Evolutionary conservation across 1,140 invertebrate genomes (phyloP), one percentile per base, ranked within the genome.

Genomic region (Kradibia gibbosae): DNA sequence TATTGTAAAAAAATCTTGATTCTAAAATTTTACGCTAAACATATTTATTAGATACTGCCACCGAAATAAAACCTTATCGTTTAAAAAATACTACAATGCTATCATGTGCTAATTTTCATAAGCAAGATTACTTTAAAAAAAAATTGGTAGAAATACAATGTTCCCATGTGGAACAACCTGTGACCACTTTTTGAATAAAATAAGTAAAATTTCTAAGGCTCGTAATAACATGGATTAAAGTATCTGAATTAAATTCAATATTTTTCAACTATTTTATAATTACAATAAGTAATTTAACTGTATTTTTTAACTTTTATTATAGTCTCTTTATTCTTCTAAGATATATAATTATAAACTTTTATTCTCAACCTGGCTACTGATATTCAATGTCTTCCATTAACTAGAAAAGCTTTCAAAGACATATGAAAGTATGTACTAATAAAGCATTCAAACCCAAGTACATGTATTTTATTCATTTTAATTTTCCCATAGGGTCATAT

Each of bases 1-100:
- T 67, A 67, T 67, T 67, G 22, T 67, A 67, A 67, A 67, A 67
- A 39, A 39, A 3, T 67, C 28, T 39, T 13, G 28, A 62, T n/a
- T n/a, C 1, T 22, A 1, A 39, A 31, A 39, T 22, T 65, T 65
- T 65, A 2, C 20, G 36, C 28, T 3, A 34, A 15, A 20, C 22
- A 65, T n/a, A 53, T 53, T 53, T 0, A n/a, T 39, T 67, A 25
- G 62, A 67, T 39, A 39, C 62, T 67, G 34, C 62, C 62, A 67
- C 62, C 7, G 62, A 67, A 67, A 67, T 20, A 39, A 20, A 67
- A 20, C 36, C 34, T 5, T 8, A 67, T 39, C 34, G 39, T 39
- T 67, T 8, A n/a, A n/a, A 8, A 39, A 10, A 39, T 39, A 39
- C 34, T 11, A 39, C 39, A 39, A 8, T 17, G n/a, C 34, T n/a